These are phyloP conservation scores for Ariolimax columbianus DNA, from an alignment of 2,888 invertebrate species.

Conservation along the genomic window DNA sequence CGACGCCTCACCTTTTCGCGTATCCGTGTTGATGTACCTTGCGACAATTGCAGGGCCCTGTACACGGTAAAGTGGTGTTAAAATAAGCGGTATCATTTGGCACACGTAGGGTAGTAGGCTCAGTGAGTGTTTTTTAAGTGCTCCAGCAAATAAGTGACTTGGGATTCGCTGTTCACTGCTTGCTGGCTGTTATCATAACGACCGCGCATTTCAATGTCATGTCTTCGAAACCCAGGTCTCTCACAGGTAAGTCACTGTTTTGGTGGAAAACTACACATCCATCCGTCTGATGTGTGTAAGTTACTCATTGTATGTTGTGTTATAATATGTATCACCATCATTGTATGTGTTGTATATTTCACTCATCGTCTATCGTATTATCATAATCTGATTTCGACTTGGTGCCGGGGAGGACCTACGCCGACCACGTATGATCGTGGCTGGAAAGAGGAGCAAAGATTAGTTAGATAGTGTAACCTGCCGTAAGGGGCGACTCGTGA, in stretches of 20 bases:
- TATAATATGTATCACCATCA: too few relatives aligned
- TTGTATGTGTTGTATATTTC: too few relatives aligned
- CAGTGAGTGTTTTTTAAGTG: conserved; percentile 6
- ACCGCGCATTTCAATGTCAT: conserved; percentile 27
- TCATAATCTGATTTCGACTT: too few relatives aligned
- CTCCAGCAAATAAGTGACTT: neutral
- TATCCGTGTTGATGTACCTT: conserved; percentile 14
- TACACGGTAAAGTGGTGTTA: neutral
- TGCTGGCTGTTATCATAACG: neutral
- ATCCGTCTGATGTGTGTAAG: neutral
- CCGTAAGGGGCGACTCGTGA: too few relatives aligned
- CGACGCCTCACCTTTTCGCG: conserved; percentile 18
- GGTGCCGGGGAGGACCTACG: too few relatives aligned
- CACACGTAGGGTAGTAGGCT: neutral
- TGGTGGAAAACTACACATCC: neutral
- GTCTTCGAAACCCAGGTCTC: neutral
- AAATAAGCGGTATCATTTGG: neutral
- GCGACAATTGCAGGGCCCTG: neutral
- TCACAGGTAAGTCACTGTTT: conserved; percentile 10
- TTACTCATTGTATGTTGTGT: too few relatives aligned
- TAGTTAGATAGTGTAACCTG: too few relatives aligned
- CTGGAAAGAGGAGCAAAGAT: too few relatives aligned
- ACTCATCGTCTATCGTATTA: too few relatives aligned
- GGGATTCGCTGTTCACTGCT: neutral
- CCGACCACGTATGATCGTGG: too few relatives aligned